Percentiles rank a stretch among this genome's conserved stretches.
Evolutionary conservation across 2,113 vertebrate genomes (phyloP).

Genomic region (Spilogale gracilis): DNA sequence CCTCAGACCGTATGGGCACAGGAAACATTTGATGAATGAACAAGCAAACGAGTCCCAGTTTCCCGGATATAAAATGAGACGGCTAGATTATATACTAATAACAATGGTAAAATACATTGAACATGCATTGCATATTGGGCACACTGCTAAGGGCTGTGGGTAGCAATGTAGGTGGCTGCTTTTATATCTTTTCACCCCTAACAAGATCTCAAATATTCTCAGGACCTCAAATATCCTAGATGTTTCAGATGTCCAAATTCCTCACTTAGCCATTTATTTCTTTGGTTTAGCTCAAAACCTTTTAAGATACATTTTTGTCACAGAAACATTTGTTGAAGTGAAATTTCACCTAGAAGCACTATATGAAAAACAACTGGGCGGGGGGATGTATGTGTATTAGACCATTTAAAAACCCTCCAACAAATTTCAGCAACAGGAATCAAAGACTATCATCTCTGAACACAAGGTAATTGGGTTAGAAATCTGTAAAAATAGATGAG

Average conservation of each 20-base stretch:
- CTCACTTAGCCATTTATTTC: slow-evolving; percentile 13
- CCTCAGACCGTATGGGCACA: neutral
- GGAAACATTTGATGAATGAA: neutral
- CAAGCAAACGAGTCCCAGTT: neutral
- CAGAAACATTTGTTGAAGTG: slow-evolving; percentile 39
- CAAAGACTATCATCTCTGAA: neutral
- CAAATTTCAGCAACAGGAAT: neutral
- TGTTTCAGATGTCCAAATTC: slow-evolving; percentile 29
- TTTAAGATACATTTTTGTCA: neutral
- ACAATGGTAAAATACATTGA: neutral
- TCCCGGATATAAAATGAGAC: neutral
- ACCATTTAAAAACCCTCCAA: neutral
- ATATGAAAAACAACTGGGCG: neutral
- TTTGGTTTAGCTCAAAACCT: slow-evolving; percentile 9
- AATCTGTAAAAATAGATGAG: slow-evolving; percentile 10
- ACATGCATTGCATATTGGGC: neutral
- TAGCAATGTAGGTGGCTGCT: neutral
- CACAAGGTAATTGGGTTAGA: neutral
- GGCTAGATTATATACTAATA: neutral
- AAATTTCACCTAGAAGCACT: slow-evolving; percentile 4
- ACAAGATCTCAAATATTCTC: slow-evolving; percentile 24
- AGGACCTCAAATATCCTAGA: neutral
- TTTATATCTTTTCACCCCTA: neutral
- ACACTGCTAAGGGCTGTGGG: neutral
- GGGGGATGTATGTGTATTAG: neutral